Evolutionary conservation across 2,888 invertebrate genomes (phyloP).

Genomic region (Erannis defoliaria): DNA sequence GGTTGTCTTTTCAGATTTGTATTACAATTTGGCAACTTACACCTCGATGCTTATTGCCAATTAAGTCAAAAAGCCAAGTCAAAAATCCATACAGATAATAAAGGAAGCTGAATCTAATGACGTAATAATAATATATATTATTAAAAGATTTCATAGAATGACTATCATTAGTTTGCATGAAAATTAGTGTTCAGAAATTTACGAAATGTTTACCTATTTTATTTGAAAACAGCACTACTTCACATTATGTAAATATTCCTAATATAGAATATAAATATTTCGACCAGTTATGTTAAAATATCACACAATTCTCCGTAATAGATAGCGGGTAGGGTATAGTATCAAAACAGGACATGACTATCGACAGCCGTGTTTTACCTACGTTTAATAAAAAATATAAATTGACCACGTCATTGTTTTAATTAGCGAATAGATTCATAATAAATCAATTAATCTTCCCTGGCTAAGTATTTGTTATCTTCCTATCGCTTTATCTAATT

Average conservation of each 20-base stretch:
- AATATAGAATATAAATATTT: too few relatives aligned
- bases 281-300: neutral
- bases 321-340: neutral
- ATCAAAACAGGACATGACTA: neutral
- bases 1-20: too few relatives aligned
- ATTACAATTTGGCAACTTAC: neutral
- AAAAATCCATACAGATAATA: neutral
- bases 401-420: slow-evolving; percentile 21
- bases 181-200: neutral
- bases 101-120: neutral
- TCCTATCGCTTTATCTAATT: slow-evolving; percentile 1
- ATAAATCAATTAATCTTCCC: neutral
- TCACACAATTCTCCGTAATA: neutral
- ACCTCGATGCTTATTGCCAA: neutral
- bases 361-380: neutral
- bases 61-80: neutral
- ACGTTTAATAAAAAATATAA: slow-evolving; percentile 1
- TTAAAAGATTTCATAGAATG: neutral
- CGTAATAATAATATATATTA: neutral
- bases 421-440: neutral
- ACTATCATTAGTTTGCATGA: neutral
- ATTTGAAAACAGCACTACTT: neutral
- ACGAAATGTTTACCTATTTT: neutral
- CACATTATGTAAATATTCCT: neutral
- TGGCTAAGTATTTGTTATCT: neutral